Evolutionary conservation across 2,797 vertebrate genomes (phyloP).

Genomic region (Melanotaenia boesemani): DNA sequence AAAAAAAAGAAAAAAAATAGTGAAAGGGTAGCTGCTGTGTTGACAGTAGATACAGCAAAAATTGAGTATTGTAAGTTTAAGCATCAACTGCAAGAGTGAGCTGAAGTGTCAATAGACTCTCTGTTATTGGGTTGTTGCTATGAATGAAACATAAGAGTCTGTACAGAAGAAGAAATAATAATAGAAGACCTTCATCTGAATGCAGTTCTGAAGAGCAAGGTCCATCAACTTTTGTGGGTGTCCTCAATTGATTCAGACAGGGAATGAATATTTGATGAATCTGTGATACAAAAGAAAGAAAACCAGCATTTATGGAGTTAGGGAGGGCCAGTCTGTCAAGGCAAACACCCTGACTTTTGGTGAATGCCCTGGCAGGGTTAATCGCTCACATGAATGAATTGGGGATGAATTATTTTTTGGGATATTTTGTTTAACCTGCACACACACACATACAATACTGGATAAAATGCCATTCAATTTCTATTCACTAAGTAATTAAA

Average conservation of each 20-base stretch:
- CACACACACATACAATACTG: not conserved
- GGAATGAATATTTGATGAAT: conserved; percentile 39
- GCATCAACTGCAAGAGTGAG: not conserved
- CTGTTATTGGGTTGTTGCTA: not conserved
- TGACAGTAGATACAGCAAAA: not conserved
- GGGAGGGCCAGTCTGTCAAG: conserved; percentile 24
- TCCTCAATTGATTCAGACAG: conserved; percentile 24
- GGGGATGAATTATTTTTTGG: conserved; percentile 17
- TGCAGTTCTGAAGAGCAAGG: conserved; percentile 13
- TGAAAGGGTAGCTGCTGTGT: not conserved
- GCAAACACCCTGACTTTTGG: conserved; percentile 10
- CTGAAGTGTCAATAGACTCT: not conserved
- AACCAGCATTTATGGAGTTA: conserved; percentile 22
- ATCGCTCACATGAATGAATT: conserved; percentile 36
- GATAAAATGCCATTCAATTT: conserved; percentile 6
- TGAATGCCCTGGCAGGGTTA: conserved; percentile 35
- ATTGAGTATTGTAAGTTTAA: not conserved
- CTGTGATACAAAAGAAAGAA: conserved; percentile 15
- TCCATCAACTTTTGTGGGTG: conserved; percentile 28
- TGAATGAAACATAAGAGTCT: not conserved
- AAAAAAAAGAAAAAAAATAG: not conserved
- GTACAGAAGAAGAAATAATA: not conserved
- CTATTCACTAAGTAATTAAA: not conserved
- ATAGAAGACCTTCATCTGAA: conserved; percentile 11
- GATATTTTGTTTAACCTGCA: conserved; percentile 5